Percentiles rank a stretch among this genome's conserved stretches.
Conservation (phyloP, 2,888 invertebrate genomes). For the Caenorhabditis auriculariae region DNA sequence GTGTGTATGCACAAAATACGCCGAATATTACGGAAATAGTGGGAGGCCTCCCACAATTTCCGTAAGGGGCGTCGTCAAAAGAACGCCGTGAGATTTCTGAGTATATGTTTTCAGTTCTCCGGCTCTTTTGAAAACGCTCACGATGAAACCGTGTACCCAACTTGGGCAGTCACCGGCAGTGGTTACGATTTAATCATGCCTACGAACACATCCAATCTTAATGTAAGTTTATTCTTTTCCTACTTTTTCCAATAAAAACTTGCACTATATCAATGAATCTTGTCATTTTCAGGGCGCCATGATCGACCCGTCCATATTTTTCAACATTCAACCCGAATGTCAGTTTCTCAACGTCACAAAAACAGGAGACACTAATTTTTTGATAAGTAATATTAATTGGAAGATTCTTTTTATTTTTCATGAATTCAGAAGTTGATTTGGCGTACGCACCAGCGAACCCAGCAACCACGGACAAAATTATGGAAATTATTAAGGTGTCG, state of each 20-base stretch:
- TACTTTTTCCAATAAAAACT: not conserved
- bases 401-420: not conserved
- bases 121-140: conserved; percentile 42
- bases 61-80: too few species aligned
- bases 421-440: conserved; percentile 31
- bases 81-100: too few species aligned
- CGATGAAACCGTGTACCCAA: conserved; percentile 19
- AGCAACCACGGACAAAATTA: conserved; percentile 28
- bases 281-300: conserved; percentile 23
- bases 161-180: conserved; percentile 46
- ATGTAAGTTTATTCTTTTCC: not conserved
- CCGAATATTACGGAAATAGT: too few species aligned
- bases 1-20: too few species aligned
- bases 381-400: conserved; percentile 4
- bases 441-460: conserved; percentile 46
- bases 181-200: conserved; percentile 44
- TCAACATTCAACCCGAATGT: conserved; percentile 23
- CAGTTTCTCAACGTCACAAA: conserved; percentile 34
- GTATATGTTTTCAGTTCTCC: conserved; percentile 40
- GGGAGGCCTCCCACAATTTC: too few species aligned
- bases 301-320: conserved; percentile 26
- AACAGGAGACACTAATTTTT: conserved; percentile 1
- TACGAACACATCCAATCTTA: conserved; percentile 17
- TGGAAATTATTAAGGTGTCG: conserved; percentile 21
- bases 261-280: not conserved